These are phyloP conservation scores for Zhengitettix transpicula DNA, from an alignment of 2,888 invertebrate species.

Conservation along the genomic window DNA sequence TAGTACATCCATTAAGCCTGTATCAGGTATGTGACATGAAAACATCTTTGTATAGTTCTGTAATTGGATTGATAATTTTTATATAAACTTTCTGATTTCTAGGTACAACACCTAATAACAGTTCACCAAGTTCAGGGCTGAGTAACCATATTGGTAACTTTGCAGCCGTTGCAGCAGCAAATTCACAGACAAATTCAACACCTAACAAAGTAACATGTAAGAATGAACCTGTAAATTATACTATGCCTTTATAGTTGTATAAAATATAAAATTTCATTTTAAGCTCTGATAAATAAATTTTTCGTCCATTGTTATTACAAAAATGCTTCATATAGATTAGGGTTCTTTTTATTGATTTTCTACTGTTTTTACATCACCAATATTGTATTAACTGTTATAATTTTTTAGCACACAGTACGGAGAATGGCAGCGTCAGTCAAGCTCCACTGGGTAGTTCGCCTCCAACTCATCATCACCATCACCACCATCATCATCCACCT, in stretches of 20 bases:
- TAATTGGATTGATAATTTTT: neutral
- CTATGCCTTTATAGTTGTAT: too few species aligned
- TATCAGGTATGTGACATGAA: conserved; percentile 14
- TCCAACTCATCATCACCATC: conserved; percentile 8
- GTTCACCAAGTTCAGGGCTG: conserved; percentile 25
- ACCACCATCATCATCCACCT: conserved; percentile 13
- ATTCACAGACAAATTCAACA: conserved; percentile 19
- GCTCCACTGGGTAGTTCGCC: conserved; percentile 1
- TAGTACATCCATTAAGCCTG: conserved; percentile 16
- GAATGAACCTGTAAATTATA: conserved; percentile 3
- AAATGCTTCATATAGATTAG: too few species aligned
- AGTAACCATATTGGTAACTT: conserved; percentile 23
- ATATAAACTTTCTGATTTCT: neutral
- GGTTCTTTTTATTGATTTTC: too few species aligned
- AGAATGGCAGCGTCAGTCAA: conserved; percentile 22
- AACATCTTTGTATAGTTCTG: too few species aligned
- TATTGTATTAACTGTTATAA: neutral
- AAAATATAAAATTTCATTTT: too few species aligned
- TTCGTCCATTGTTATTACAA: too few species aligned
- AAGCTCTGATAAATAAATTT: too few species aligned
- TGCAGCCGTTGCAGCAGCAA: conserved; percentile 22
- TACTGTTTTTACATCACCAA: too few species aligned
- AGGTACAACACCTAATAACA: conserved; percentile 27
- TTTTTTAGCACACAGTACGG: conserved; percentile 25
- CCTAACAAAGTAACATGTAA: conserved; percentile 28